Evolutionary conservation across 2,797 vertebrate genomes (phyloP), one percentile per base, ranked within the genome.

Genomic region (Hypotaenidia philippensis): DNA sequence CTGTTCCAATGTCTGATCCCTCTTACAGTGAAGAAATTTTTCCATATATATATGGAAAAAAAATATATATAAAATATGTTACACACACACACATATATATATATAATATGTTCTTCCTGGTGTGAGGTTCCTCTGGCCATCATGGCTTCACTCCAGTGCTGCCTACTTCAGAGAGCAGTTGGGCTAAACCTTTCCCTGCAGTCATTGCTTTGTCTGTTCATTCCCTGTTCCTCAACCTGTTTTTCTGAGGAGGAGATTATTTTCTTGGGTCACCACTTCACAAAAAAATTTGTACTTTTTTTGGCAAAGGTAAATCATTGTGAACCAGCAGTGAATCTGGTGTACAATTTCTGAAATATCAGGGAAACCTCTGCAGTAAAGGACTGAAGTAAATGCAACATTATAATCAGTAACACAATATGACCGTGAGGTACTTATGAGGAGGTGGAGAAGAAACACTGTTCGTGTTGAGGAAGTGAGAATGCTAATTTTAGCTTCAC

Each of bases 401-500:
- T 29, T 60, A 59, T 15, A 59, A 75, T 50, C 60, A 64, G 38
- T 25, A 69, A 81, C 1, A 36, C 3, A 81, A 16, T 29, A 56
- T 17, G 44, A 40, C 19, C 41, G 9, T 31, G 26, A 59, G 23
- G 34, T 10, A 95, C 2, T 15, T 68, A 18, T 2, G 14, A 89
- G 27, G 38, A 78, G 32, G 27, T n/a, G 83, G n/a, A 82, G 55
- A 59, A 85, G 45, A 83, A 87, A 78, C 21, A 9, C 4, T 83
- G 15, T 13, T 81, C 13, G 1, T 7, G 21, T 60, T 90, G 36
- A 83, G 50, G 52, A 69, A 52, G 41, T 2, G 9, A 25, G 22
- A 79, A 63, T 59, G 47, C 19, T 88, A 72, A 45, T 76, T 95
- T 79, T n/a, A 87, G 22, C 20, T 79, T 89, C 74, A 72, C 8